phyloP scores from a whole-genome alignment of 1,140 invertebrate species.

The Lepidostoma basale region DNA sequence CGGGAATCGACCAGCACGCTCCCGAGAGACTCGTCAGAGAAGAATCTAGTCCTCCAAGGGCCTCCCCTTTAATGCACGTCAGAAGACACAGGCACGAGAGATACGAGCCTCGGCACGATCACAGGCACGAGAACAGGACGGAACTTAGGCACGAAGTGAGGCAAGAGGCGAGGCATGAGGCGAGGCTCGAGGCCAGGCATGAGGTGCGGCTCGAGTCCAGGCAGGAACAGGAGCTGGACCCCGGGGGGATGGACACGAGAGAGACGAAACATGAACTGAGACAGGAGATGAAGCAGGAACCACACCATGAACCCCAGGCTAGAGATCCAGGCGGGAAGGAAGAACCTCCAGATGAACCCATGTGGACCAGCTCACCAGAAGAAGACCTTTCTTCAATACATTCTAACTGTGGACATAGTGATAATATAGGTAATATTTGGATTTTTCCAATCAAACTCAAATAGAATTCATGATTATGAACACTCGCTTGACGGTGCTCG shows the following conservation, averaged over 20 bases:
- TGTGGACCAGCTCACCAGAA: slow-evolving; percentile 58
- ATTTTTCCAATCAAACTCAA: too few relatives aligned
- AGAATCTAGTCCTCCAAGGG: slow-evolving; percentile 57
- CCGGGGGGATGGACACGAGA: slow-evolving; percentile 50
- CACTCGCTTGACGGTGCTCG: too few relatives aligned
- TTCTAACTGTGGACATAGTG: slow-evolving; percentile 59
- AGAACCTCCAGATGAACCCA: slow-evolving; percentile 59
- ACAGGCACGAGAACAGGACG: slow-evolving; percentile 50
- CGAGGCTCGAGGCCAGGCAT: slow-evolving; percentile 51
- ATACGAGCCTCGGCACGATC: slow-evolving; percentile 49
- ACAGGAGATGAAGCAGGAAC: slow-evolving; percentile 50
- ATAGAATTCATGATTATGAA: too few relatives aligned
- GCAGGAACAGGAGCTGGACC: slow-evolving; percentile 52
- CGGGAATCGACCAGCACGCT: slow-evolving; percentile 21
- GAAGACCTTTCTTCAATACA: slow-evolving; percentile 58
- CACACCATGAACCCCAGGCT: slow-evolving; percentile 48
- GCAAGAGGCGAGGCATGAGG: slow-evolving; percentile 48
- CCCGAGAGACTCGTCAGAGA: slow-evolving; percentile 49
- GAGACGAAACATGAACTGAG: slow-evolving; percentile 52
- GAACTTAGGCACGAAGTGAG: slow-evolving; percentile 45
- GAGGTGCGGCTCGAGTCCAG: slow-evolving; percentile 48
- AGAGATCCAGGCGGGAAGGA: slow-evolving; percentile 51
- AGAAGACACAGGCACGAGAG: slow-evolving; percentile 50
- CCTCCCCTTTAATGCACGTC: slow-evolving; percentile 57
- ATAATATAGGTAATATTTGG: slow-evolving; percentile 60